These are phyloP conservation scores for Taphrorychus bicolor DNA, from an alignment of 2,888 invertebrate species.

Conservation along the genomic window DNA sequence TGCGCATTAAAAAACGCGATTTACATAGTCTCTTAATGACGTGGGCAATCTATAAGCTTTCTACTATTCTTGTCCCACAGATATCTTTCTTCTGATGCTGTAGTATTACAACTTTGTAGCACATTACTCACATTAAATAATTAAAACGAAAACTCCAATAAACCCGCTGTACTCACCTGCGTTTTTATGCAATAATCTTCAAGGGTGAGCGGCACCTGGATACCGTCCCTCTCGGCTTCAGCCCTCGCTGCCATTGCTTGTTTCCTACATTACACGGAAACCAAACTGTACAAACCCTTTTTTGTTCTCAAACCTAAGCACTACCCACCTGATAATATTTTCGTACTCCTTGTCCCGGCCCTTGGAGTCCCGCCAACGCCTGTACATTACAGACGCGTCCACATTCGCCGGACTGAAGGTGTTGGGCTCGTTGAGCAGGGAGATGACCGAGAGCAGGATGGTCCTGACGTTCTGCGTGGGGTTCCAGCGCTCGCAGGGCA, in stretches of 20 bases:
- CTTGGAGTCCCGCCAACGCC: conserved; percentile 98
- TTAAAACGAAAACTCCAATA: background rate
- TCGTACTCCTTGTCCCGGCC: conserved; percentile 99
- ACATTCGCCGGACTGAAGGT: conserved; percentile 99
- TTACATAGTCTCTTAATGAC: too few species aligned
- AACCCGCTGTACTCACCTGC: conserved; percentile 27
- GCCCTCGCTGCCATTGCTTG: conserved; percentile 95
- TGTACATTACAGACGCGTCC: conserved; percentile 99
- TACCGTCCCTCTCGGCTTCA: conserved; percentile 96
- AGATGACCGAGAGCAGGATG: conserved; percentile 96
- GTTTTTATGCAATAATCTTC: conserved; percentile 95
- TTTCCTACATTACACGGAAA: too few species aligned
- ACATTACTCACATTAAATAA: too few species aligned
- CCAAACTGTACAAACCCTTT: too few species aligned
- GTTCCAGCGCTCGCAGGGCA: conserved; percentile 99
- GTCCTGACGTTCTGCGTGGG: conserved; percentile 99
- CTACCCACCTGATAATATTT: conserved; percentile 93
- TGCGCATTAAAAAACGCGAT: too few species aligned
- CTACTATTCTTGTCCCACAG: too few species aligned
- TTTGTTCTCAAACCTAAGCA: too few species aligned
- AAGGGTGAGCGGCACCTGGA: conserved; percentile 94
- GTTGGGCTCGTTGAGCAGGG: conserved; percentile 98
- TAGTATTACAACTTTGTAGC: too few species aligned
- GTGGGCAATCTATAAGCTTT: too few species aligned
- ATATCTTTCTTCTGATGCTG: too few species aligned